These are phyloP conservation scores for Orthosia incerta DNA, from an alignment of 2,888 invertebrate species.

Conservation along the genomic window DNA sequence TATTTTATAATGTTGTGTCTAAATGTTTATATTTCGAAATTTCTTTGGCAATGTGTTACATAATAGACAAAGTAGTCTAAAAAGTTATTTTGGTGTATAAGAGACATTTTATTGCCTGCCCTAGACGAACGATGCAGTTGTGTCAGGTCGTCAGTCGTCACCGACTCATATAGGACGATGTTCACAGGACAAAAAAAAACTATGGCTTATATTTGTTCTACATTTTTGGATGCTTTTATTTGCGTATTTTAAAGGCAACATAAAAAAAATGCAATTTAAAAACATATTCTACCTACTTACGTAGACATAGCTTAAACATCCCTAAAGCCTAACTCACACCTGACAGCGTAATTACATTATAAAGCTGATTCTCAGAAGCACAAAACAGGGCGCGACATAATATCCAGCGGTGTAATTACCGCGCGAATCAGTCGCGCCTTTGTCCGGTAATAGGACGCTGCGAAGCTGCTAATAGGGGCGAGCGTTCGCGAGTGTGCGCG, in stretches of 20 bases:
- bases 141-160: no score
- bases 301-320: not conserved
- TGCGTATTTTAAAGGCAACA: no score
- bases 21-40: no score
- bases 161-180: no score
- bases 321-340: not conserved
- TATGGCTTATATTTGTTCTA: not conserved
- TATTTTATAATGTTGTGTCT: no score
- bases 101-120: not conserved
- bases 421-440: slow-evolving; percentile 40
- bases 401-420: slow-evolving; percentile 39
- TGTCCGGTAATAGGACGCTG: slow-evolving; percentile 51
- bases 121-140: not conserved
- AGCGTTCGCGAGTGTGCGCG: slow-evolving; percentile 1
- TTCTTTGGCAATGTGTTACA: no score
- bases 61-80: no score
- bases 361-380: slow-evolving; percentile 7
- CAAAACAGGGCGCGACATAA: slow-evolving; percentile 3
- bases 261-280: not conserved
- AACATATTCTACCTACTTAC: not conserved
- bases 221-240: no score
- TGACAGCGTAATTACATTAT: not conserved
- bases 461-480: slow-evolving; percentile 40
- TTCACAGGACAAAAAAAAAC: no score
- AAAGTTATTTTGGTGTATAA: not conserved